Conservation (phyloP, 2,888 invertebrate genomes). For the Drosophila borealis region DNA sequence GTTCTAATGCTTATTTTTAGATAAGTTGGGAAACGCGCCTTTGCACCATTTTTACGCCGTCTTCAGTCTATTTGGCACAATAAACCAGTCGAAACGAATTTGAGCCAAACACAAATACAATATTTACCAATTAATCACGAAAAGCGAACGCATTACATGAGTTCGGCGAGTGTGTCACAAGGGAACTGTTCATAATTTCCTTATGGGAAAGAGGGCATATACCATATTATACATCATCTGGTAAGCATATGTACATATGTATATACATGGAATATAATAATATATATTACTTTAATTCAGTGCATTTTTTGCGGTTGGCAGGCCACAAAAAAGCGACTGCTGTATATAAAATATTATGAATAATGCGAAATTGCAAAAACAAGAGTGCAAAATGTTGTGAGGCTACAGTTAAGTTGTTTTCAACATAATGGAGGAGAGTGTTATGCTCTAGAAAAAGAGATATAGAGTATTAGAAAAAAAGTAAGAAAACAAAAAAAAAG, state of each 20-base stretch:
- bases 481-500: neutral
- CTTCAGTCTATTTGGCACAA: conserved; percentile 54
- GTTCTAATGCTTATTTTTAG: conserved; percentile 74
- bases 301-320: conserved; percentile 35
- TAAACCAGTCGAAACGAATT: conserved; percentile 33
- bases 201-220: neutral
- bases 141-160: conserved; percentile 18
- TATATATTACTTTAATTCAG: conserved; percentile 24
- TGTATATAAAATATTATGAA: conserved; percentile 25
- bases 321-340: conserved; percentile 8
- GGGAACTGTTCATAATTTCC: conserved; percentile 27
- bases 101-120: conserved; percentile 27
- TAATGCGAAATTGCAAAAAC: conserved; percentile 15
- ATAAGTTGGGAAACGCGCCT: conserved; percentile 53
- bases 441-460: conserved; percentile 15
- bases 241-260: conserved; percentile 15
- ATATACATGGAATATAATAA: conserved; percentile 15
- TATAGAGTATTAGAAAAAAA: neutral
- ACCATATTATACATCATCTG: conserved; percentile 16
- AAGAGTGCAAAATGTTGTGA: neutral
- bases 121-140: conserved; percentile 54
- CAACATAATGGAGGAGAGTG: neutral
- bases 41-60: neutral
- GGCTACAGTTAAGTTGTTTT: neutral
- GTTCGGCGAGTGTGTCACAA: conserved; percentile 39